Evolutionary conservation across 2,113 vertebrate species (phyloP).

Genomic region (Psilopsiagon aymara): DNA sequence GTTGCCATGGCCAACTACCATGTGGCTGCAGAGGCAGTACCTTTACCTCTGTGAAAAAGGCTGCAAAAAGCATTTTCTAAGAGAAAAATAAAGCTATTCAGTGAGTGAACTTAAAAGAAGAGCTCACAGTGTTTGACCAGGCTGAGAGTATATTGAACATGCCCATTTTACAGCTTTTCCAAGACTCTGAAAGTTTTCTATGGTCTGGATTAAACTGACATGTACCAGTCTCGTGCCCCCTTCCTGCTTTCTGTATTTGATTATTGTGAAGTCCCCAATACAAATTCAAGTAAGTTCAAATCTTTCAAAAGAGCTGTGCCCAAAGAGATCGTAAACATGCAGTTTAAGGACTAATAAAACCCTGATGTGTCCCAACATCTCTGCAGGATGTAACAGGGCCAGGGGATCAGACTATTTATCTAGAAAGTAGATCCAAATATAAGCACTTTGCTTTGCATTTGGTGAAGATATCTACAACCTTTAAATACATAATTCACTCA

Average conservation of each 20-base stretch:
- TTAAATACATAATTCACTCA: not conserved
- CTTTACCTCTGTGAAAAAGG: not conserved
- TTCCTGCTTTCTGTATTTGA: not conserved
- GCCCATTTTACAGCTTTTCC: not conserved
- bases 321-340: not conserved
- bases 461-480: not conserved
- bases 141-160: not conserved
- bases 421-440: not conserved
- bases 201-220: not conserved
- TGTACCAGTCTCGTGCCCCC: not conserved
- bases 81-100: not conserved
- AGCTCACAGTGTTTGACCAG: not conserved
- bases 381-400: not conserved
- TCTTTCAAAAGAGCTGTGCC: not conserved
- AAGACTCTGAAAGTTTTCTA: not conserved
- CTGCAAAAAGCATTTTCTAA: not conserved
- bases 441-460: not conserved
- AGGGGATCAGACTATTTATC: not conserved
- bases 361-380: not conserved
- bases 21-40: not conserved
- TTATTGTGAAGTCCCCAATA: not conserved
- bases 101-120: not conserved
- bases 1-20: not conserved
- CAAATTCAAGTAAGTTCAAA: not conserved
- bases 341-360: not conserved